These are phyloP conservation scores for Drosophila macrospina DNA, from an alignment of 2,888 invertebrate genomes.

Conservation along the genomic window DNA sequence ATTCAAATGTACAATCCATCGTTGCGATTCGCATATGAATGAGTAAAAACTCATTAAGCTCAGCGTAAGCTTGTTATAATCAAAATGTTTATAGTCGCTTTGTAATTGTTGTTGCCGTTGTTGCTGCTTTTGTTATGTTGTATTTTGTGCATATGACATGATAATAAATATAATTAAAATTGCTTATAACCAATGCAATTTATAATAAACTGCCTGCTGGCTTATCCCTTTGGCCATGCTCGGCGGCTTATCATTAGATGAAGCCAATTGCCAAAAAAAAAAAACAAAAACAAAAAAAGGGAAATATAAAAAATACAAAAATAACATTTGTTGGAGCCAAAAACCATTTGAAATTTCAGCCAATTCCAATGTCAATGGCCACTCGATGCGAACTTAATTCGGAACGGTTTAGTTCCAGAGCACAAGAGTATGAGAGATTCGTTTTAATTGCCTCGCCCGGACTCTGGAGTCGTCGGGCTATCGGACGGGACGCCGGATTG, in stretches of 20 bases:
- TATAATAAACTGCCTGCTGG: conserved; percentile 43
- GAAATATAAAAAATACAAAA: not conserved
- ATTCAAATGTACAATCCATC: conserved; percentile 36
- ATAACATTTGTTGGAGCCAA: conserved; percentile 12
- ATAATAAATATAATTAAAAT: conserved; percentile 59
- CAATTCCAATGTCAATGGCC: conserved; percentile 50
- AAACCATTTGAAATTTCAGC: conserved; percentile 29
- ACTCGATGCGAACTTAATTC: conserved; percentile 43
- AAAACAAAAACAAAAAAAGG: too few relatives aligned
- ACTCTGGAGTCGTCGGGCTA: conserved; percentile 6
- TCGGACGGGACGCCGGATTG: conserved; percentile 19
- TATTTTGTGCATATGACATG: conserved; percentile 39
- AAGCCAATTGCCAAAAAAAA: conserved; percentile 17
- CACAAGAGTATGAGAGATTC: conserved; percentile 49
- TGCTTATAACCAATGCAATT: conserved; percentile 54
- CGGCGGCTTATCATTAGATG: conserved; percentile 39
- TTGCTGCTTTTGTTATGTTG: conserved; percentile 18
- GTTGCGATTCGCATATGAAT: conserved; percentile 29
- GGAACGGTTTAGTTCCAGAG: conserved; percentile 59
- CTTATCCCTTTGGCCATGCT: conserved; percentile 65
- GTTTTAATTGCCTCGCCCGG: conserved; percentile 64
- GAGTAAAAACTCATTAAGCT: conserved; percentile 58
- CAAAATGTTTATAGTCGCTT: conserved; percentile 29
- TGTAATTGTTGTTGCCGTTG: conserved; percentile 7
- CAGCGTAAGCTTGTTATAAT: conserved; percentile 61